Percentiles rank a stretch among this genome's conserved stretches.
These are phyloP conservation scores for Tetramorium bicarinatum DNA, from an alignment of 2,888 invertebrate species.

Conservation along the genomic window DNA sequence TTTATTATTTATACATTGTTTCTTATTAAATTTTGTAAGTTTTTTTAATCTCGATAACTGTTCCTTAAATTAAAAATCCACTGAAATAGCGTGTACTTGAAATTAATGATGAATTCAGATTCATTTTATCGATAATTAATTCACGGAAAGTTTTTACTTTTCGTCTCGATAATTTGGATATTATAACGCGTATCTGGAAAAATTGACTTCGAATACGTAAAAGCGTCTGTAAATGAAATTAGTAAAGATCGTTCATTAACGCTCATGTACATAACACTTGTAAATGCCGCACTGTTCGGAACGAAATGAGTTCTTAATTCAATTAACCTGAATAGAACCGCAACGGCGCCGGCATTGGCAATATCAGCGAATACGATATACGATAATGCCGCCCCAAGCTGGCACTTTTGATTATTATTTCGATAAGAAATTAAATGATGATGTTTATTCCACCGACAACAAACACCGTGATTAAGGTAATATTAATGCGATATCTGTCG, in stretches of 20 bases:
- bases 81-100: not conserved
- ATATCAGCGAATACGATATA: conserved; percentile 8
- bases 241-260: conserved; percentile 20
- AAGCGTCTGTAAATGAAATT: conserved; percentile 19
- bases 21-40: not conserved
- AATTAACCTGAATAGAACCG: conserved; percentile 35
- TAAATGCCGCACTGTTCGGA: conserved; percentile 18
- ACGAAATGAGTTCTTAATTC: conserved; percentile 45
- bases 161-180: not conserved
- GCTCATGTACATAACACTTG: conserved; percentile 10
- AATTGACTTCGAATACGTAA: not conserved
- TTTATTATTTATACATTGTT: not conserved
- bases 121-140: not conserved
- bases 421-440: conserved; percentile 34
- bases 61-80: not conserved
- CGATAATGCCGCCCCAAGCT: not conserved
- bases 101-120: not conserved
- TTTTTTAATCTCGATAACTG: not conserved
- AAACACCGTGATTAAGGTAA: not conserved
- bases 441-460: conserved; percentile 7
- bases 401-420: conserved; percentile 14
- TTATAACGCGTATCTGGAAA: not conserved
- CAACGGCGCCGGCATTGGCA: not conserved
- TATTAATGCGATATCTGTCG: not conserved
- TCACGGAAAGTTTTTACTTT: not conserved